These are phyloP conservation scores for Medauroidea extradentata DNA, from an alignment of 1,140 invertebrate species.

Conservation along the genomic window DNA sequence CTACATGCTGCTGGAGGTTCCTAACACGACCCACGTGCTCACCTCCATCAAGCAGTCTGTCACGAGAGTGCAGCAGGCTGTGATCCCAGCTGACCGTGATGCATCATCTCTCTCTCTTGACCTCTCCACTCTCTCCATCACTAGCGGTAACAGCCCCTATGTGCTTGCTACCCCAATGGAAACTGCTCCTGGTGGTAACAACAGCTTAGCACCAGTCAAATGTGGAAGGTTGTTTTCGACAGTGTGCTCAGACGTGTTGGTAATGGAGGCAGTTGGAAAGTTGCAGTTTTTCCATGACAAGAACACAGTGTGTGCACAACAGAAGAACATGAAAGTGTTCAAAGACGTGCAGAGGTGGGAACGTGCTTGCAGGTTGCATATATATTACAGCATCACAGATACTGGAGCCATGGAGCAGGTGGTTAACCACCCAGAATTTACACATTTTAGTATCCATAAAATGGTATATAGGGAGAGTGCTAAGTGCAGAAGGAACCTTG, in stretches of 20 bases:
- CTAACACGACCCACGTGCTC: neutral
- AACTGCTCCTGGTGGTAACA: too few relatives aligned
- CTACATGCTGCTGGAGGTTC: neutral
- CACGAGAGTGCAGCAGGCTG: neutral
- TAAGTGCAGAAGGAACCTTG: slow-evolving; percentile 52
- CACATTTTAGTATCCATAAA: slow-evolving; percentile 49
- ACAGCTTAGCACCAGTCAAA: too few relatives aligned
- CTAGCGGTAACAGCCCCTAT: too few relatives aligned
- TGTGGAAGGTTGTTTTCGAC: too few relatives aligned
- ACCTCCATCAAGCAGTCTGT: neutral
- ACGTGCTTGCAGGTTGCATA: slow-evolving; percentile 51
- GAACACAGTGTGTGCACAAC: neutral
- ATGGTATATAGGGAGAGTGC: slow-evolving; percentile 52
- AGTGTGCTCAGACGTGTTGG: too few relatives aligned
- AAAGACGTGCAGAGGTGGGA: slow-evolving; percentile 49
- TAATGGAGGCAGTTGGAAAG: neutral
- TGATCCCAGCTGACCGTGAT: too few relatives aligned
- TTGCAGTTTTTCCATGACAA: neutral
- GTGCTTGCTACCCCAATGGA: too few relatives aligned
- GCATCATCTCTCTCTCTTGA: too few relatives aligned
- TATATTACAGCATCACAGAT: slow-evolving; percentile 47
- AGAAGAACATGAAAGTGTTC: slow-evolving; percentile 30
- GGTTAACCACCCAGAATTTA: too few relatives aligned
- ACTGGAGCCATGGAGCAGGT: too few relatives aligned
- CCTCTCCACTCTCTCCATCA: too few relatives aligned